These are phyloP conservation scores for Fulica atra DNA, from an alignment of 2,113 vertebrate species.

Conservation along the genomic window DNA sequence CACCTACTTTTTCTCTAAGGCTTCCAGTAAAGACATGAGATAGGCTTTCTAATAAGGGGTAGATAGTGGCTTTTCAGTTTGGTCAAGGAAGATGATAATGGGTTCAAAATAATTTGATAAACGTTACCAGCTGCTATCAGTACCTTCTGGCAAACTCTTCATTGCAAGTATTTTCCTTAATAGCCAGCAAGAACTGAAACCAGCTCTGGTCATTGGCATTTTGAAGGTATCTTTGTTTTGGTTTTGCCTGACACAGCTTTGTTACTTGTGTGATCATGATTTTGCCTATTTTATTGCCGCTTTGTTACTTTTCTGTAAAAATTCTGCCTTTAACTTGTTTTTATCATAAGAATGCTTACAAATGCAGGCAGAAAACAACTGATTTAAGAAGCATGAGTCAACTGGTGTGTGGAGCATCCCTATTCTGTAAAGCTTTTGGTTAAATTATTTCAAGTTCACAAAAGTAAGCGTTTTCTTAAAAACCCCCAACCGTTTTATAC, in stretches of 20 bases:
- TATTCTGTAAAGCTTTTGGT: not conserved
- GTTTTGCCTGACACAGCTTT: not conserved
- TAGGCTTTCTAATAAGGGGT: not conserved
- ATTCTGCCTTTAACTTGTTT: not conserved
- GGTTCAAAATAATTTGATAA: not conserved
- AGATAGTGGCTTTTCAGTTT: not conserved
- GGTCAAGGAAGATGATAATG: not conserved
- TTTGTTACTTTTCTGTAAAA: not conserved
- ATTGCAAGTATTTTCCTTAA: not conserved
- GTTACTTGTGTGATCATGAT: not conserved
- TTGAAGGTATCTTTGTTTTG: not conserved
- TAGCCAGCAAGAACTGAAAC: not conserved
- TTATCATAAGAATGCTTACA: not conserved
- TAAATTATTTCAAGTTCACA: not conserved
- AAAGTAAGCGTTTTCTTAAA: not conserved
- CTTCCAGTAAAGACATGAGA: not conserved
- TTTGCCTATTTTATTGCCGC: not conserved
- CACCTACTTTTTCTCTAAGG: not conserved
- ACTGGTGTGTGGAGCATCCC: not conserved
- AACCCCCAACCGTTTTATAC: too few relatives aligned
- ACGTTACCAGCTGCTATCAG: not conserved
- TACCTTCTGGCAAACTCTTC: not conserved
- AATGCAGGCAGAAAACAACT: not conserved
- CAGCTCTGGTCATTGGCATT: rapidly evolving
- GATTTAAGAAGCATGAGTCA: not conserved